Evolutionary conservation across 2,797 vertebrate genomes (phyloP).

Genomic region (Sebastes minor): DNA sequence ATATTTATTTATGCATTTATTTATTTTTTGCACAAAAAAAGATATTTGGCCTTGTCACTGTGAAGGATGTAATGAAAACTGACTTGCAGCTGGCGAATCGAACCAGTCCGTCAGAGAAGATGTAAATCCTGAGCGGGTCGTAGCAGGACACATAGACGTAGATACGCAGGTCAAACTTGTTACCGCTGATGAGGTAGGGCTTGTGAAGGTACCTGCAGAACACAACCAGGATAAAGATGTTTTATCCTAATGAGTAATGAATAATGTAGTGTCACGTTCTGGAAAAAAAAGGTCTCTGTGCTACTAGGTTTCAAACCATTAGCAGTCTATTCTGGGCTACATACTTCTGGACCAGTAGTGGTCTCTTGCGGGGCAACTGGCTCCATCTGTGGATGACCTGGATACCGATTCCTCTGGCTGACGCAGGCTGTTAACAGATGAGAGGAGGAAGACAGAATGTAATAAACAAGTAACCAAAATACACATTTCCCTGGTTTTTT

Average conservation of each 20-base stretch:
- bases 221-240: not conserved
- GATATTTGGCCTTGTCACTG: not conserved
- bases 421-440: slow-evolving; percentile 86
- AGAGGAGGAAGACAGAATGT: not conserved
- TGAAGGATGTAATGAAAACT: slow-evolving; percentile 40
- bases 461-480: not conserved
- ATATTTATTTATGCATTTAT: too few species aligned
- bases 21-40: too few species aligned
- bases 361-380: slow-evolving; percentile 95
- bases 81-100: slow-evolving; percentile 99
- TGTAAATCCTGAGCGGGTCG: slow-evolving; percentile 93
- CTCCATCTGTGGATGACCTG: slow-evolving; percentile 99
- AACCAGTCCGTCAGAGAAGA: slow-evolving; percentile 95
- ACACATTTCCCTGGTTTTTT: too few species aligned
- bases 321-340: not conserved
- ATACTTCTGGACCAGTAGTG: slow-evolving; percentile 90
- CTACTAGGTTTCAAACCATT: not conserved
- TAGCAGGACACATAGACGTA: slow-evolving; percentile 96
- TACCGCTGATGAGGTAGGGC: slow-evolving; percentile 97
- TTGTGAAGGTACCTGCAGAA: slow-evolving; percentile 92
- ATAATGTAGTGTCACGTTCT: too few species aligned
- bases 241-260: not conserved
- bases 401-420: slow-evolving; percentile 95
- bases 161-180: slow-evolving; percentile 97
- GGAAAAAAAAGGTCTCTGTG: not conserved